Base-by-base conservation (phyloP, 2,113 vertebrate genomes). In the Sander lucioperca region DNA sequence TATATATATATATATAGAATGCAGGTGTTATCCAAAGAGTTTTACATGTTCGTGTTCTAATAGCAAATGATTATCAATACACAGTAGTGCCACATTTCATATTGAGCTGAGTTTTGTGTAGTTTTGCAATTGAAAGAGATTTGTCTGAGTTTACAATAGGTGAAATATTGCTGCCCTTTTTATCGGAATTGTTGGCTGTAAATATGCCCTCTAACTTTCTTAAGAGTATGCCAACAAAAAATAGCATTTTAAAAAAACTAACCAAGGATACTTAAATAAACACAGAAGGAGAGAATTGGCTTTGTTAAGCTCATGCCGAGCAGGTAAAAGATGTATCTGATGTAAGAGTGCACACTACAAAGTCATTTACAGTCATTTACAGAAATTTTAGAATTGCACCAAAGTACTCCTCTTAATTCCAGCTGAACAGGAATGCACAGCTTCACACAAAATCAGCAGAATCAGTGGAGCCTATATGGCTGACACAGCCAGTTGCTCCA, bases 381-480 rank as follows among this genome's bases (percentile, higher is more conserved):
- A 21, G 12, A 53, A 5, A 14, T 43, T 48, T 47, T n/a, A 39
- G 5, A 39, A 57, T 30, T 30, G 13, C 23, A 50, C 12, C n/a
- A 74, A 39, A 57, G 39, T 25, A 1, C 1, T 65, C 18, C 18
- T 62, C 47, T 50, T 62, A 67, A 23, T 72, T 70, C 21, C 8
- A 62, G 36, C 18, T 59, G 25, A 59, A 85, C 11, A 66, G 12
- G 6, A 48, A n/a, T 18, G 13, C 33, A n/a, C 10, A 25, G 47
- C 45, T 68, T 73, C 65, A 66, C 47, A 58, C n/a, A 27, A 63
- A 68, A 51, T 53, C 30, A 63, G 48, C 33, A 14, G 21, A 59
- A 39, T 30, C 21, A 67, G 45, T 14, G 48, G 61, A 51, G 47
- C 62, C 47, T 8, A 58, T 8, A 69, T 66, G 30, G 21, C 12